Base-by-base conservation (phyloP, 2,888 invertebrate genomes). In the Ellobium chinense region DNA sequence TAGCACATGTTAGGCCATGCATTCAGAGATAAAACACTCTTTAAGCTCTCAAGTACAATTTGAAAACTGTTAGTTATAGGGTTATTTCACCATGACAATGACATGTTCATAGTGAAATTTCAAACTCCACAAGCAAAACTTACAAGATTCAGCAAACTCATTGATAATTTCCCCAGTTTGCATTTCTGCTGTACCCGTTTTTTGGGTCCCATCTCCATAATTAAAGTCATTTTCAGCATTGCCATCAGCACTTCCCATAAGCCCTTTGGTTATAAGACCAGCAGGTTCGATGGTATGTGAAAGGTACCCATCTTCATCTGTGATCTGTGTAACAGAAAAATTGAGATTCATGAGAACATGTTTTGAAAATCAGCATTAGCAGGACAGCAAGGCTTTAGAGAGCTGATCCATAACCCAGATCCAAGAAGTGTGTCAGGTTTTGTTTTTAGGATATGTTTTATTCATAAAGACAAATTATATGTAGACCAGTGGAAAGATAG, bases 141-240 rank as follows among this genome's bases (percentile, higher is more conserved):
- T 34, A 72, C 72, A 72, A 18, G 72, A 72, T n/a, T 58, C 56
- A n/a, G 34, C 72, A 72, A 72, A 72, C 0, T 34, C 60, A 12
- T 3, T 24, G 34, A 70, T 34, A n/a, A 0, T n/a, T 31, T 54
- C n/a, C 24, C 0, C 2, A 60, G n/a, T 27, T 36, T 46, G 60
- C 18, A 18, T 7, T 0, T 37, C 72, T 24, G 37, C 58, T 2
- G 60, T 60, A 24, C 60, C 24, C 9, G 1, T 1, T 14, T 34
- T 18, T n/a, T 18, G 1, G 7, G n/a, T 56, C n/a, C 56, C 69
- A 31, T 70, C 56, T n/a, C n/a, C n/a, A 56, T 56, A 36, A 9
- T 18, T 36, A 7, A 72, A 56, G 58, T 72, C 72, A 60, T 72
- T 60, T 0, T 1, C 14, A n/a, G 56, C 12, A 60, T 72, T 60